phyloP scores from a whole-genome alignment of 2,888 invertebrate genomes.

The Notodonta dromedarius region DNA sequence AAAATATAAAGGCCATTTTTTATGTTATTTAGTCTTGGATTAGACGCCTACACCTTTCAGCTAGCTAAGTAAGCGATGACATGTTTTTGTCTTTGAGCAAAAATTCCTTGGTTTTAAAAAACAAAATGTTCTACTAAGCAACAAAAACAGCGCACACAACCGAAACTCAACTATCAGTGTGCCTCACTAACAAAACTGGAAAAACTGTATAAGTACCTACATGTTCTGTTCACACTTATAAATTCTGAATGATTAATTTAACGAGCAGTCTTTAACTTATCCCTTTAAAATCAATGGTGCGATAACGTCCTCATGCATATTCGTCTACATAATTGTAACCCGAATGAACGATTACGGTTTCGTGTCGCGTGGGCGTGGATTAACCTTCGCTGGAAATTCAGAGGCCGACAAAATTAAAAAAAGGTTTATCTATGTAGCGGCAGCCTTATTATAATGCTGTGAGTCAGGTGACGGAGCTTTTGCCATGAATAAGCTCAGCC shows the following conservation, averaged over 20 bases:
- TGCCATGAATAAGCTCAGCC: slow-evolving; percentile 49
- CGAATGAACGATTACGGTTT: slow-evolving; percentile 75
- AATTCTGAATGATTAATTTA: slow-evolving; percentile 38
- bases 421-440: slow-evolving; percentile 63
- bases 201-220: no score
- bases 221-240: slow-evolving; percentile 18
- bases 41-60: not conserved
- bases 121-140: not conserved
- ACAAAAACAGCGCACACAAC: not conserved
- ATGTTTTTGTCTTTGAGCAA: no score
- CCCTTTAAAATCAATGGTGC: slow-evolving; percentile 70
- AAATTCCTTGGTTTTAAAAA: no score
- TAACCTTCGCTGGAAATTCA: slow-evolving; percentile 54
- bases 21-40: not conserved
- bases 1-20: not conserved
- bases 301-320: slow-evolving; percentile 75
- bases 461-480: slow-evolving; percentile 63
- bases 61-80: no score
- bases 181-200: no score
- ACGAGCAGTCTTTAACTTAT: slow-evolving; percentile 57
- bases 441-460: slow-evolving; percentile 70
- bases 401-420: slow-evolving; percentile 52
- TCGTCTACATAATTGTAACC: slow-evolving; percentile 73
- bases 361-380: slow-evolving; percentile 70
- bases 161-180: not conserved